Evolutionary conservation across 2,113 vertebrate genomes (phyloP), one percentile per base, ranked within the genome.

Genomic region (Corythornis vintsioides): DNA sequence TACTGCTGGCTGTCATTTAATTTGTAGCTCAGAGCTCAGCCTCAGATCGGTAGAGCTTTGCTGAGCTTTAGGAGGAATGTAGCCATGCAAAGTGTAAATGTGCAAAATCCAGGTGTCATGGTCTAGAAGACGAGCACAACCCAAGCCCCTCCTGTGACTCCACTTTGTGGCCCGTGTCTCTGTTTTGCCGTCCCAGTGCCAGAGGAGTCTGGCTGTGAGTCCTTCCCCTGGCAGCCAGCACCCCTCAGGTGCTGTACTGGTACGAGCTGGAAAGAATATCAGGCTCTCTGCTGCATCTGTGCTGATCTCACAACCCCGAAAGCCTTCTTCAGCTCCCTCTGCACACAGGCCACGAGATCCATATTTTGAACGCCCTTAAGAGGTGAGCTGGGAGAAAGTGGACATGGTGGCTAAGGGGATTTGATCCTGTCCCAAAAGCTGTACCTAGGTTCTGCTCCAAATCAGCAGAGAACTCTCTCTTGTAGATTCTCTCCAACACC

Each of bases 1-100:
- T 42, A 9, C 13, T 7, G 11, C 86, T 93, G 65, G 22, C 52
- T 92, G 70, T 89, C 91, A 91, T 77, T 95, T 94, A 83, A 87
- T 95, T 59, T 96, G 95, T 92, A 95, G 90, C 85, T 96, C 79
- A 83, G 93, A 95, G 90, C 85, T 96, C 79, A 83, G 78, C 78
- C 67, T 95, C 89, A 91, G 87, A 95, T 56, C 10, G 5, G 89
- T 89, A 88, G 64, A 92, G 77, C 81, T 78, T 90, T 8, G 1
- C 78, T 82, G 87, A 96, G 92, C 91, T 87, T 92, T 67, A 73
- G 88, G 81, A 86, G 21, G 40, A 89, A 50, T 0, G 12, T 52
- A 80, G 77, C 35, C 72, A 61, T 40, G 73, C 83, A 80, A 83
- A 92, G 83, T 10, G n/a, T 13, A 65, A 29, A 86, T 1, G 17